Conservation (phyloP, 2,113 vertebrate species). For the Dasyurus viverrinus region DNA sequence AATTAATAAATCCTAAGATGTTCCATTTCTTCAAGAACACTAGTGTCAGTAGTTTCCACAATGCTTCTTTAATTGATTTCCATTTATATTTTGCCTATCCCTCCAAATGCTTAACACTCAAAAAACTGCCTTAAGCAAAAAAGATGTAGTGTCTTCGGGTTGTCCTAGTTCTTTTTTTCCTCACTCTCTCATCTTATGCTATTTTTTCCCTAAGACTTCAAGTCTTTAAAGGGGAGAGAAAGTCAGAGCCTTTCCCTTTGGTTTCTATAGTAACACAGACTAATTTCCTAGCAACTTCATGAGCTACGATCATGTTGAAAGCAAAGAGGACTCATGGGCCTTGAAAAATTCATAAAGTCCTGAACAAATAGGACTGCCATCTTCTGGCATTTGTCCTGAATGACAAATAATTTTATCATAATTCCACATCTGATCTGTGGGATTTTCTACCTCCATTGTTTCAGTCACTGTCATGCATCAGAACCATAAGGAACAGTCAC, state of each 20-base stretch:
- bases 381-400: conserved; percentile 70
- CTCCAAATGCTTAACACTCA: neutral
- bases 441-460: neutral
- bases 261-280: conserved; percentile 79
- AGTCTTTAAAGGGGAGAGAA: conserved; percentile 43
- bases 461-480: neutral
- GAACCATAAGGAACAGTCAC: neutral
- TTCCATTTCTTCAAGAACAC: neutral
- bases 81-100: neutral
- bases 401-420: conserved; percentile 54
- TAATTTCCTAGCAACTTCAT: conserved; percentile 71
- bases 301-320: conserved; percentile 72
- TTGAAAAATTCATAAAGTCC: conserved; percentile 73
- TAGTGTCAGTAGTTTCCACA: conserved; percentile 22
- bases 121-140: neutral
- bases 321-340: conserved; percentile 70
- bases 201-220: conserved; percentile 28
- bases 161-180: conserved; percentile 9
- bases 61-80: neutral
- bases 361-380: conserved; percentile 73
- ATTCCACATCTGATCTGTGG: neutral
- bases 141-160: conserved; percentile 5
- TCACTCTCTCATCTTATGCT: conserved; percentile 41
- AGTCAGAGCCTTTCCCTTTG: conserved; percentile 14
- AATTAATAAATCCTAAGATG: conserved; percentile 13